These are phyloP conservation scores for Typhlichthys eigenmanni DNA, from an alignment of 2,797 vertebrate species.

Conservation along the genomic window DNA sequence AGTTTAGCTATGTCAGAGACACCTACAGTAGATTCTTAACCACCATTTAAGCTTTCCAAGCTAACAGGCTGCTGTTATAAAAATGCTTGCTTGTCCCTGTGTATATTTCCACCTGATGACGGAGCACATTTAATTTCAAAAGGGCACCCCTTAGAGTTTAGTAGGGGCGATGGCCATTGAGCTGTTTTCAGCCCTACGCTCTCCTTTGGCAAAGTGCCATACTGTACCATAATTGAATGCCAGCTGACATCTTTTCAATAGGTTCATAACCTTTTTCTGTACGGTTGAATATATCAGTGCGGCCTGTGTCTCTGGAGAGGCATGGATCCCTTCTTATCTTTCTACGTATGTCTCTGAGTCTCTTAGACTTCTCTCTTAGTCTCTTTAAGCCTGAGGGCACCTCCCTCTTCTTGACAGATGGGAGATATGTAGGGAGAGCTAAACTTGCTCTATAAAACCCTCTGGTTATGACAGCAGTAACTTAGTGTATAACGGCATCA, in stretches of 20 bases:
- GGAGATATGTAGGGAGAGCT: slow-evolving; percentile 35
- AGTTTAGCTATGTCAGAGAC: background rate
- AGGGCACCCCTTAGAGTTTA: slow-evolving; percentile 57
- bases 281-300: slow-evolving; percentile 73
- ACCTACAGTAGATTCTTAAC: background rate
- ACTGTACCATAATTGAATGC: slow-evolving; percentile 68
- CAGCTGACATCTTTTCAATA: slow-evolving; percentile 76
- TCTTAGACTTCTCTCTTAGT: slow-evolving; percentile 28
- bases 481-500: slow-evolving; percentile 27
- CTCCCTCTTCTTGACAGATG: slow-evolving; percentile 45
- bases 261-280: slow-evolving; percentile 73
- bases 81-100: slow-evolving; percentile 21
- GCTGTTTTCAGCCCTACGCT: slow-evolving; percentile 50
- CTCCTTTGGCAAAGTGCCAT: slow-evolving; percentile 55
- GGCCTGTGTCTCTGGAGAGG: slow-evolving; percentile 51
- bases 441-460: slow-evolving; percentile 35
- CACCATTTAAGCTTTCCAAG: background rate
- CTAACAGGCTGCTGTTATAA: background rate
- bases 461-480: slow-evolving; percentile 40
- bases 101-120: slow-evolving; percentile 52
- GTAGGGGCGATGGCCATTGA: slow-evolving; percentile 36
- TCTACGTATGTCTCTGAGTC: slow-evolving; percentile 35
- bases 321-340: slow-evolving; percentile 39
- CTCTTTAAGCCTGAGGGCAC: slow-evolving; percentile 34
- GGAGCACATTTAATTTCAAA: slow-evolving; percentile 59